Conservation (phyloP, 2,888 invertebrate genomes). For the Stictocephala bisonia region DNA sequence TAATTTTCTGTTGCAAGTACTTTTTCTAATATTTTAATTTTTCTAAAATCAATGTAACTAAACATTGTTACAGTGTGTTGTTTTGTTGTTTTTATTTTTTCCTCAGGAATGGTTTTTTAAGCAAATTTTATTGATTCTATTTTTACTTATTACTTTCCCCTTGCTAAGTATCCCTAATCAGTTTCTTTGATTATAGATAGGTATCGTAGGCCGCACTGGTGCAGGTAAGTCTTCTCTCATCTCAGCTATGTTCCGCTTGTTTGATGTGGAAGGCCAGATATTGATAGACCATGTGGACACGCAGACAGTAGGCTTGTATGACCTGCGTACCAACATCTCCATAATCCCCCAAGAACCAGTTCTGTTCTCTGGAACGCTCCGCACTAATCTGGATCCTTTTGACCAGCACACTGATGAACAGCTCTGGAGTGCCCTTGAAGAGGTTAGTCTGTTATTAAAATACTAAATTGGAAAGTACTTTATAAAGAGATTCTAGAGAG, state of each 20-base stretch:
- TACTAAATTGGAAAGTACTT: not conserved
- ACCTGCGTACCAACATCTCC: conserved; percentile 80
- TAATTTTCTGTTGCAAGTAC: too few species aligned
- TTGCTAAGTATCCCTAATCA: too few species aligned
- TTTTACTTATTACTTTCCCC: too few species aligned
- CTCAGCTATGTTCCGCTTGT: conserved; percentile 83
- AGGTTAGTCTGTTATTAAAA: conserved; percentile 67
- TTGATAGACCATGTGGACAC: conserved; percentile 84
- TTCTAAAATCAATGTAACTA: too few species aligned
- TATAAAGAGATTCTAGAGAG: not conserved
- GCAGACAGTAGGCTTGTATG: conserved; percentile 75
- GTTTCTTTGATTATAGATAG: too few species aligned
- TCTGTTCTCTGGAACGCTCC: conserved; percentile 86
- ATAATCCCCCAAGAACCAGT: conserved; percentile 90
- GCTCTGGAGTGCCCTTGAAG: conserved; percentile 86
- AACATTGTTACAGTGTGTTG: too few species aligned
- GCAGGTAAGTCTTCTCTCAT: conserved; percentile 86
- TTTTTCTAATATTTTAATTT: too few species aligned
- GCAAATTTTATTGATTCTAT: too few species aligned
- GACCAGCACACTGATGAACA: conserved; percentile 81
- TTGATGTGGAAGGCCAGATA: conserved; percentile 81
- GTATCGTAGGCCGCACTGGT: conserved; percentile 86
- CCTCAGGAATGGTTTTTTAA: too few species aligned
- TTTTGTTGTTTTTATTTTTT: too few species aligned
- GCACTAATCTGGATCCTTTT: conserved; percentile 92